phyloP scores from a whole-genome alignment of 2,888 invertebrate species.

The Calliphora vomitoria region DNA sequence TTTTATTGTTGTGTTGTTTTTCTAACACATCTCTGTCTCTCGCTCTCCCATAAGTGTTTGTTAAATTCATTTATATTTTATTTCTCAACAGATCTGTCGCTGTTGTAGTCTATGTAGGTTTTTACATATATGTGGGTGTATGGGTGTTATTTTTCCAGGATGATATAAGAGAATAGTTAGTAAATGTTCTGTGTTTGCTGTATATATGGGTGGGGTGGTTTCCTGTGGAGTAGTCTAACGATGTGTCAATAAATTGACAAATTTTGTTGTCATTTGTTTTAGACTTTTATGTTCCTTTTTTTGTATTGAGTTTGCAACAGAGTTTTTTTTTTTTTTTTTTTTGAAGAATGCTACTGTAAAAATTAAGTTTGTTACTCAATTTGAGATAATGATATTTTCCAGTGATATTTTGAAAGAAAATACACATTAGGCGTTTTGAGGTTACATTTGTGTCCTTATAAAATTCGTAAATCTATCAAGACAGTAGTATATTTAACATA shows the following conservation, averaged over 20 bases:
- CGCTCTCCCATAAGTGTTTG: slow-evolving; percentile 38
- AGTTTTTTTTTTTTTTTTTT: neutral
- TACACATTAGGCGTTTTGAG: no score
- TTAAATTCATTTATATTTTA: slow-evolving; percentile 64
- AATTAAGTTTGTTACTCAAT: neutral
- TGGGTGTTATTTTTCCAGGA: neutral
- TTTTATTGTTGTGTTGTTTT: slow-evolving; percentile 16
- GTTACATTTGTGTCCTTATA: no score
- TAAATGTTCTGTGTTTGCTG: neutral
- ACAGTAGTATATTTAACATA: no score
- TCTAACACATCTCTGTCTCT: slow-evolving; percentile 6
- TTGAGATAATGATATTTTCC: no score
- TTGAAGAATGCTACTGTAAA: neutral
- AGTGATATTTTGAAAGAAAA: no score
- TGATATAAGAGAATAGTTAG: slow-evolving; percentile 1
- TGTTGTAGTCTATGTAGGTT: neutral
- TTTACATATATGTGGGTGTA: neutral
- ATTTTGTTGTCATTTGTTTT: slow-evolving; percentile 60
- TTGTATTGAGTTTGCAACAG: neutral
- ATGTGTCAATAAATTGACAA: slow-evolving; percentile 62
- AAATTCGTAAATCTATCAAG: no score
- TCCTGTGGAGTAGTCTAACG: slow-evolving; percentile 41
- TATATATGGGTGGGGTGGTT: slow-evolving; percentile 16
- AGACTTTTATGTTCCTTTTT: neutral
- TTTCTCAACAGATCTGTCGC: slow-evolving; percentile 18